These are phyloP conservation scores for Periophthalmodon schlosseri DNA, from an alignment of 2,113 vertebrate genomes.

Conservation along the genomic window DNA sequence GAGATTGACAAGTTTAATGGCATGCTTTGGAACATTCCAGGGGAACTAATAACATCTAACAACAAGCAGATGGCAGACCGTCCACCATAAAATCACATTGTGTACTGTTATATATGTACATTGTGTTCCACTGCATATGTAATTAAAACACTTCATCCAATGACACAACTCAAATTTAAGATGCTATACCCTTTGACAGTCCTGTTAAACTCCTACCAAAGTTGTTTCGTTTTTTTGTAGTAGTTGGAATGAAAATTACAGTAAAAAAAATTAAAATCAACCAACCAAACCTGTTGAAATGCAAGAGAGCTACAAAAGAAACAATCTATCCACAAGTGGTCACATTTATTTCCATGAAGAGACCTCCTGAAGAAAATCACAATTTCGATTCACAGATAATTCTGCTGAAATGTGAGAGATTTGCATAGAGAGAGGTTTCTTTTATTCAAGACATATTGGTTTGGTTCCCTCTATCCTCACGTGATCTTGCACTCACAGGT, in stretches of 20 bases:
- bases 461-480: background rate
- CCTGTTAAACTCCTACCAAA: background rate
- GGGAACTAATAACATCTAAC: too few relatives aligned
- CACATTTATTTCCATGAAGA: background rate
- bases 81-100: too few relatives aligned
- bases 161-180: background rate
- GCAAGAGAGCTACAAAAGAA: background rate
- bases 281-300: background rate
- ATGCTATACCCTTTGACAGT: background rate
- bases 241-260: background rate
- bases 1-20: too few relatives aligned
- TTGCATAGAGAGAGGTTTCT: constrained; percentile 21
- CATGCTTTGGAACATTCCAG: too few relatives aligned
- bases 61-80: too few relatives aligned
- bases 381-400: constrained; percentile 10
- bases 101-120: too few relatives aligned
- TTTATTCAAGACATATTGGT: background rate
- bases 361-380: background rate
- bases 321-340: background rate
- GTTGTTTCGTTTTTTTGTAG: too few relatives aligned
- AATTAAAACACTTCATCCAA: too few relatives aligned
- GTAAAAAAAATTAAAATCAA: background rate
- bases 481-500: constrained; percentile 13
- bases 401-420: background rate
- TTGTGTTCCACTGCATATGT: too few relatives aligned